Evolutionary conservation across 2,888 invertebrate genomes (phyloP), one percentile per base, ranked within the genome.

Genomic region (Platycheirus albimanus): DNA sequence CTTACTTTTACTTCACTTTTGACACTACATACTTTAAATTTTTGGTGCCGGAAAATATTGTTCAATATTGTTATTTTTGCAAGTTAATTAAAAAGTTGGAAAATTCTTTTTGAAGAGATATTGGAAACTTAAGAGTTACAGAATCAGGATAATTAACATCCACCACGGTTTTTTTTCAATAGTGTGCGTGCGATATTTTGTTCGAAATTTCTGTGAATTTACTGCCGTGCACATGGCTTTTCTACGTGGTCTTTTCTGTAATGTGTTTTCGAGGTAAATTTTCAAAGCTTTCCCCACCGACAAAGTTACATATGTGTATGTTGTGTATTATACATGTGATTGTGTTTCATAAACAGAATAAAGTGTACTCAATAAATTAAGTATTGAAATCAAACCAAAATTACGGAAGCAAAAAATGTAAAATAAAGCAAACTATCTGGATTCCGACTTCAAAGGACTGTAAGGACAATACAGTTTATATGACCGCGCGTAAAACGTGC

Each of bases 181-280:
- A 33, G 47, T 56, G 66, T 49, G 38, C n/a, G n/a, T 20, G 38
- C 45, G 61, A 63, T 61, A 58, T 61, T 45, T 15, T 24, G 10
- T 74, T 66, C 38, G 30, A 38, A 41, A 54, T 64, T 76, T 30
- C 51, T 36, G 56, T 70, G 58, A 69, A 54, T 79, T n/a, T n/a
- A n/a, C 45, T 61, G 19, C 33, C 74, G 67, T 78, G 74, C 28
- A 81, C 49, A 75, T 81, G 80, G 71, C 76, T 70, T 66, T 76
- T 63, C 45, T 77, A 45, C 70, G 66, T 77, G 70, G 51, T 30
- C 66, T 66, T 71, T 58, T 66, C 64, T 77, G 76, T 71, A 81
- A 81, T 77, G 80, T 66, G 66, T 47, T 70, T 64, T 66, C 70
- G 71, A 76, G 80, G 80, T 81, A 81, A 81, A 66, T 63, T 61